Conservation (phyloP, 2,797 vertebrate genomes). For the Distichodus sexfasciatus region DNA sequence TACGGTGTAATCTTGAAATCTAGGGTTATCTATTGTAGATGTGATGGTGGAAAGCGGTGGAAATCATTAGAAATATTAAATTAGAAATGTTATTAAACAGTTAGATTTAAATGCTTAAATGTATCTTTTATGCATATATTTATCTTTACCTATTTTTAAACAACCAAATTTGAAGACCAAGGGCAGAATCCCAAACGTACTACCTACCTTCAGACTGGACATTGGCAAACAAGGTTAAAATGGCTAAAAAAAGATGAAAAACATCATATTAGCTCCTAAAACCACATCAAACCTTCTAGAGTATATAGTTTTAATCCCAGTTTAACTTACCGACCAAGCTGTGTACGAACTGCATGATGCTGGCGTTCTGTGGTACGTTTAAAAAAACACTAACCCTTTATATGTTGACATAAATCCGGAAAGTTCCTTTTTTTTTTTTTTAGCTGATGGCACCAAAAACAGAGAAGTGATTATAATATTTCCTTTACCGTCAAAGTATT, state of each 20-base stretch:
- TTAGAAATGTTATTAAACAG: too few species aligned
- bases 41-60: too few species aligned
- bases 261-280: neutral
- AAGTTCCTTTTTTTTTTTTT: neutral
- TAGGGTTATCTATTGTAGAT: too few species aligned
- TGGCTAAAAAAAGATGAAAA: constrained; percentile 53
- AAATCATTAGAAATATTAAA: too few species aligned
- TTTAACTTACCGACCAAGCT: constrained; percentile 61
- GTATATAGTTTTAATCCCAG: too few species aligned
- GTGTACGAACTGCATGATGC: constrained; percentile 52
- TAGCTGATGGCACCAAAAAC: constrained; percentile 25
- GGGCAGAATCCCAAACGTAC: neutral
- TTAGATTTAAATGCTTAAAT: too few species aligned
- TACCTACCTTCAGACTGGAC: constrained; percentile 49
- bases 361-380: neutral
- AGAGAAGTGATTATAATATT: neutral
- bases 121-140: too few species aligned
- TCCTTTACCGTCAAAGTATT: constrained; percentile 16
- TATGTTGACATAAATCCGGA: neutral
- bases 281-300: neutral
- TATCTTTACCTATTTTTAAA: too few species aligned
- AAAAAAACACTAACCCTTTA: neutral
- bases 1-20: too few species aligned
- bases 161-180: neutral
- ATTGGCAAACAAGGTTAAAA: constrained; percentile 48